Evolutionary conservation across 1,140 invertebrate species (phyloP).

Genomic region (Parasteatoda tepidariorum): DNA sequence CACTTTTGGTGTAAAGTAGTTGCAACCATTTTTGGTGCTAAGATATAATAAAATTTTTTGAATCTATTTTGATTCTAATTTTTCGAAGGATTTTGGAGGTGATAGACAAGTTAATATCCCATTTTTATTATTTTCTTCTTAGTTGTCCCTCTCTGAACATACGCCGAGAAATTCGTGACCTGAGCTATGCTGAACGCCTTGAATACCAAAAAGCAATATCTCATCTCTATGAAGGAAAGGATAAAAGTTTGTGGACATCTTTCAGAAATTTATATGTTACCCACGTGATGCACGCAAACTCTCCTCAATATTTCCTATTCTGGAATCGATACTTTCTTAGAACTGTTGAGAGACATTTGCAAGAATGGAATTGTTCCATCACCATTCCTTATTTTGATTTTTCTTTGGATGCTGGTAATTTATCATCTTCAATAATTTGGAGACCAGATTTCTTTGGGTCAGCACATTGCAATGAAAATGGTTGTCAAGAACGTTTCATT

Average conservation of each 20-base stretch:
- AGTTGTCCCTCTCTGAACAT: slow-evolving; percentile 18
- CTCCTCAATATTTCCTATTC: slow-evolving; percentile 31
- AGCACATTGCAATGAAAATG: not conserved
- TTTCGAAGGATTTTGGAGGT: too few relatives aligned
- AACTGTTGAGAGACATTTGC: slow-evolving; percentile 40
- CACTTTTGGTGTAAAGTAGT: too few relatives aligned
- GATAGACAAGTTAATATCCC: too few relatives aligned
- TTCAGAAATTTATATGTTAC: slow-evolving; percentile 42
- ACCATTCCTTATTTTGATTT: slow-evolving; percentile 58
- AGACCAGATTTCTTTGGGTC: slow-evolving; percentile 43
- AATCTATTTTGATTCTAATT: too few relatives aligned
- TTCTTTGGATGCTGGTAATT: slow-evolving; percentile 44
- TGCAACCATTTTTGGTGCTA: too few relatives aligned
- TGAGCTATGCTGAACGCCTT: slow-evolving; percentile 23
- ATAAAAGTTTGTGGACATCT: slow-evolving; percentile 41
- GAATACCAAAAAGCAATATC: slow-evolving; percentile 31
- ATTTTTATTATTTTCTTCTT: too few relatives aligned
- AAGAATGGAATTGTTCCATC: slow-evolving; percentile 29
- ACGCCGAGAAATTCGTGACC: slow-evolving; percentile 40
- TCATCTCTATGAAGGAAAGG: not conserved
- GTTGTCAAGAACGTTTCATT: slow-evolving; percentile 6
- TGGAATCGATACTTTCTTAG: slow-evolving; percentile 50
- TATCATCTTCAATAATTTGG: slow-evolving; percentile 47
- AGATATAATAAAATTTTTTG: too few relatives aligned
- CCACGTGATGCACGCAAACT: slow-evolving; percentile 46